Evolutionary conservation across 2,888 invertebrate genomes (phyloP), one percentile per base, ranked within the genome.

Genomic region (Nymphalis c-album): DNA sequence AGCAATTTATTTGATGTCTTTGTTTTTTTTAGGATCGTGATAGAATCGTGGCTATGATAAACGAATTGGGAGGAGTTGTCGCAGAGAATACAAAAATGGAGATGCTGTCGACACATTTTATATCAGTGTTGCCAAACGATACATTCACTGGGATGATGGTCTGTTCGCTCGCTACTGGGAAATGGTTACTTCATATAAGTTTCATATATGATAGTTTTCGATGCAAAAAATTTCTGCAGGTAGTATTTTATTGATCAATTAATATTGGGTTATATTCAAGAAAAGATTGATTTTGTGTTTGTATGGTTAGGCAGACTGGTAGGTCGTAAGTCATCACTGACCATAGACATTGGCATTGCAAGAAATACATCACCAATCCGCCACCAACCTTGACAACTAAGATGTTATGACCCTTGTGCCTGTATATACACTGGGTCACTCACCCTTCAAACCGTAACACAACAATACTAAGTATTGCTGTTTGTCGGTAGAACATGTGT

Each of bases 81-180:
- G 91, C 91, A 0, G 91, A 91, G 74, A 92, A 90, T 72, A 92
- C 91, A 0, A 91, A 91, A 75, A 91, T 91, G 91, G 92, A 92
- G 72, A 92, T 92, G 92, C 74, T 91, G 78, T 88, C 92, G 51
- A 90, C 91, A 45, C 92, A 92, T 75, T 91, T 89, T 73, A 81
- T 92, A 71, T 84, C 90, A 16, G 81, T 86, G 75, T 76, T 92
- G 77, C 91, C 92, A 2, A 80, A 84, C 16, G 92, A 92, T 72
- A 90, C 91, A 0, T 88, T 84, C 71, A 87, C 91, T 0, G 92
- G 91, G 2, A 92, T 92, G 92, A 91, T 91, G 87, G 90, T 91
- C 31, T 92, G 92, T 73, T 86, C 91, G 0, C 84, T 92, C 7
- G 86, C 90, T 48, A 91, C 92, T 0, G 92, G 92, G 26, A 92